phyloP scores from a whole-genome alignment of 2,113 vertebrate genomes.

The Vidua macroura region DNA sequence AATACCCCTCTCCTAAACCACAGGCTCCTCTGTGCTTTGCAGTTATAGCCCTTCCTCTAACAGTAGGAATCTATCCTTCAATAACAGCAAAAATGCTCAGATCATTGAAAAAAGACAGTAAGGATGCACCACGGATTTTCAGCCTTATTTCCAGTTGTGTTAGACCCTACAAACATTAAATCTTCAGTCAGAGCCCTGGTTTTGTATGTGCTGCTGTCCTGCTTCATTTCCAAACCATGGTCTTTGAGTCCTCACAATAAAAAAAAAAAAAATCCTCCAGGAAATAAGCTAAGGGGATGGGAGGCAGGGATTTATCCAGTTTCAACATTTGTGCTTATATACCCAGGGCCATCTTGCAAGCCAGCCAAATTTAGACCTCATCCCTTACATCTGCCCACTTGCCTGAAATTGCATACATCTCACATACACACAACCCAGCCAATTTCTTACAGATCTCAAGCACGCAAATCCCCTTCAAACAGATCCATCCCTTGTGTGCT shows the following conservation, averaged over 20 bases:
- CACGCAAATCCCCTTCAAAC: neutral
- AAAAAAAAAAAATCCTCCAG: neutral
- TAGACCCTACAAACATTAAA: neutral
- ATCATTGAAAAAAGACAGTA: neutral
- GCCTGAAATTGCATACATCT: neutral
- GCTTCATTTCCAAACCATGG: neutral
- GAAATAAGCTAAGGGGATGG: neutral
- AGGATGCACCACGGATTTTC: neutral
- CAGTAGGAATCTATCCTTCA: neutral
- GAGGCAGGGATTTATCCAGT: neutral
- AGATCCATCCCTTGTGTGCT: neutral
- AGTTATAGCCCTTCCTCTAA: neutral
- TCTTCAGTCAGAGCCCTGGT: neutral
- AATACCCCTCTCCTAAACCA: neutral
- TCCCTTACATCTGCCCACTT: slow-evolving; percentile 33
- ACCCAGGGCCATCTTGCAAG: neutral
- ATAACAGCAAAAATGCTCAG: neutral
- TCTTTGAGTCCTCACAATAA: neutral
- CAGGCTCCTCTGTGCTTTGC: neutral
- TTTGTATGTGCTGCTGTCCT: neutral
- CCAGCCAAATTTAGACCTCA: slow-evolving; percentile 41
- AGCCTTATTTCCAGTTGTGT: neutral
- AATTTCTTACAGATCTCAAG: neutral
- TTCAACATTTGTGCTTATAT: slow-evolving; percentile 6
- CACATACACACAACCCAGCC: neutral